A percentile compares a stretch with the other conserved stretches of the same genome.
Evolutionary conservation across 2,888 invertebrate species (phyloP).

Genomic region (Lycia hirtaria): DNA sequence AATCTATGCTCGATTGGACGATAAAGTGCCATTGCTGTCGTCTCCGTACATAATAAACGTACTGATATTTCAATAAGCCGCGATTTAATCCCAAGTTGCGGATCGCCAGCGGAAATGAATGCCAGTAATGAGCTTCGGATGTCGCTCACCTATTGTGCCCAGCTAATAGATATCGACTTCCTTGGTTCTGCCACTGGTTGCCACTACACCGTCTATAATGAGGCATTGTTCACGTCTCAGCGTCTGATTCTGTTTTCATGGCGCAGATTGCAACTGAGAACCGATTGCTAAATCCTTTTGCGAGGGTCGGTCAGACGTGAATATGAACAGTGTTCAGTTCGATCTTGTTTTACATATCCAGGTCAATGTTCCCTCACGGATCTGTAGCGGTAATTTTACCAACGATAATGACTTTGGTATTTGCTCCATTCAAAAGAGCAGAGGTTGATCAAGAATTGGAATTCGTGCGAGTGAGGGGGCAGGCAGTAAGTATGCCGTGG

Average conservation of each 20-base stretch:
- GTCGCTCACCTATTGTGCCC: constrained; percentile 84
- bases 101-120: constrained; percentile 81
- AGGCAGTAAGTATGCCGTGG: constrained; percentile 50
- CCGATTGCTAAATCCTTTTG: constrained; percentile 57
- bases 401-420: constrained; percentile 67
- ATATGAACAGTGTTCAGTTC: constrained; percentile 35
- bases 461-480: constrained; percentile 54
- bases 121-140: constrained; percentile 84
- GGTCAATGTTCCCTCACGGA: constrained; percentile 68
- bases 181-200: constrained; percentile 75
- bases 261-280: constrained; percentile 61
- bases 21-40: constrained; percentile 18
- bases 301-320: constrained; percentile 40
- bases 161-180: constrained; percentile 85
- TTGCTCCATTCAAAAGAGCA: constrained; percentile 46
- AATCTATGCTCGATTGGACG: constrained; percentile 21
- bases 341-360: constrained; percentile 46
- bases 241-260: constrained; percentile 71
- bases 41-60: constrained; percentile 48
- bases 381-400: constrained; percentile 62
- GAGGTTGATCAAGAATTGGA: constrained; percentile 50
- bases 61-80: constrained; percentile 61
- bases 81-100: constrained; percentile 73
- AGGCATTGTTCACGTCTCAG: constrained; percentile 77
- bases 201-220: constrained; percentile 72